These are phyloP conservation scores for Crenuchus spilurus DNA, from an alignment of 2,797 vertebrate species.

Conservation along the genomic window DNA sequence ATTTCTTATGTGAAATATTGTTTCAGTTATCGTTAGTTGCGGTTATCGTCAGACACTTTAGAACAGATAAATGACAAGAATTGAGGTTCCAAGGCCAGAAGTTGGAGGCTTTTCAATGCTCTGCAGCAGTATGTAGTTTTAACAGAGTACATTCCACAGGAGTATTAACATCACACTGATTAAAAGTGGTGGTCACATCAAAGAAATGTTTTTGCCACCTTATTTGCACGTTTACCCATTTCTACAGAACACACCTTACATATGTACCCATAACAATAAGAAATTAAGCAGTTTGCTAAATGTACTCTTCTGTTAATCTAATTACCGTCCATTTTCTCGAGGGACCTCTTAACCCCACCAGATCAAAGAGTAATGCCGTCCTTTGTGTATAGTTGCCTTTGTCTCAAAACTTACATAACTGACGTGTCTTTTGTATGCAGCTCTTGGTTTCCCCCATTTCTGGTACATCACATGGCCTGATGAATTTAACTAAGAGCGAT, in stretches of 20 bases:
- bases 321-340: neutral
- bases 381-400: slow-evolving; percentile 21
- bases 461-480: slow-evolving; percentile 45
- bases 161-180: too few relatives aligned
- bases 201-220: too few relatives aligned
- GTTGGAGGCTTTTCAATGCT: too few relatives aligned
- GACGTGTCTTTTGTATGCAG: slow-evolving; percentile 37
- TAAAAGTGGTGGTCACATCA: too few relatives aligned
- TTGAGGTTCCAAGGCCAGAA: too few relatives aligned
- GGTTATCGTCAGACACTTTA: too few relatives aligned
- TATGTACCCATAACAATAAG: neutral
- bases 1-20: too few relatives aligned
- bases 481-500: slow-evolving; percentile 25
- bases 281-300: neutral
- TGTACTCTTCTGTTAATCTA: neutral
- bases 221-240: too few relatives aligned
- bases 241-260: neutral
- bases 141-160: too few relatives aligned
- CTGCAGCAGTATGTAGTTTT: too few relatives aligned
- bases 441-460: slow-evolving; percentile 16
- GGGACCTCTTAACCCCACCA: slow-evolving; percentile 13
- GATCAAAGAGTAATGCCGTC: slow-evolving; percentile 23
- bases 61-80: too few relatives aligned
- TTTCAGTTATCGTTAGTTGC: too few relatives aligned
- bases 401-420: slow-evolving; percentile 39